Conservation (phyloP, 2,113 vertebrate species). For the Pterophyllum scalare region DNA sequence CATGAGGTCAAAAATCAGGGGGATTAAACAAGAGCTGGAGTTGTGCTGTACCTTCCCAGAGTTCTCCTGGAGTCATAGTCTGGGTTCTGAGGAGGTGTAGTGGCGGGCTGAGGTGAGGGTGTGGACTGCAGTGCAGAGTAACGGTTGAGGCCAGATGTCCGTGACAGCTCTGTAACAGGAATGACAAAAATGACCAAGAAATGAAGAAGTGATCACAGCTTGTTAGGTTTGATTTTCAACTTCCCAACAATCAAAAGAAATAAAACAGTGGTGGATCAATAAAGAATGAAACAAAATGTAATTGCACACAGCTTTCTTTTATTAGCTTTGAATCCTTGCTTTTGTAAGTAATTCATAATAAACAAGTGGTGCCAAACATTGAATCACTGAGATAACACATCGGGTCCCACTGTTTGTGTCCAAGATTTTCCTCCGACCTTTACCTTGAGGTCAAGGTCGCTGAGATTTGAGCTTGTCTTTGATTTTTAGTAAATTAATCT, state of each 20-base stretch:
- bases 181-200: background rate
- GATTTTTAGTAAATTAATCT: too few species aligned
- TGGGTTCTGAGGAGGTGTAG: constrained; percentile 80
- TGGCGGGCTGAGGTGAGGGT: constrained; percentile 78
- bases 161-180: constrained; percentile 84
- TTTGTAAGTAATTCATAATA: background rate
- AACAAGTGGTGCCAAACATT: background rate
- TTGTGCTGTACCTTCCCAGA: constrained; percentile 85
- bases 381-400: too few species aligned
- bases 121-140: constrained; percentile 91
- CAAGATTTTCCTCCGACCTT: too few species aligned
- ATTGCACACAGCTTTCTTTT: background rate
- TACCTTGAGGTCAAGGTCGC: too few species aligned
- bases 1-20: background rate
- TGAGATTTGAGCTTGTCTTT: too few species aligned
- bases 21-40: background rate
- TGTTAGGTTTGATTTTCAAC: background rate
- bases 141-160: constrained; percentile 91
- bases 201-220: background rate
- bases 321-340: background rate
- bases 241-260: background rate
- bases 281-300: background rate
- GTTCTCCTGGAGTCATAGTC: constrained; percentile 90
- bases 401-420: too few species aligned
- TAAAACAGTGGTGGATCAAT: background rate